phyloP scores from a whole-genome alignment of 2,113 vertebrate genomes.

The Stegostoma tigrinum region DNA sequence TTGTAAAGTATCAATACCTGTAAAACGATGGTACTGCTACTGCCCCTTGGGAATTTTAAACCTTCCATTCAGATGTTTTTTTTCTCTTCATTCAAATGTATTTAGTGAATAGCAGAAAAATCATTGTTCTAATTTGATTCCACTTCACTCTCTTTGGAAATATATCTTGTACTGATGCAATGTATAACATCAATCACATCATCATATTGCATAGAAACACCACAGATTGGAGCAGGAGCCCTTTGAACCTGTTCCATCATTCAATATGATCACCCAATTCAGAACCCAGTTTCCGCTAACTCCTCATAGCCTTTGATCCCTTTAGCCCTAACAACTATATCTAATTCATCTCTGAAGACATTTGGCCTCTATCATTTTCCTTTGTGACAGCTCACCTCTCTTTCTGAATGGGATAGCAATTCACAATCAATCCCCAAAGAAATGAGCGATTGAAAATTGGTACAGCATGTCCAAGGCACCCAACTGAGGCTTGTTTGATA shows the following conservation, averaged over 20 bases:
- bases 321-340: too few relatives aligned
- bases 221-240: too few relatives aligned
- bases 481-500: neutral
- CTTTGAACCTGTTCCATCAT: too few relatives aligned
- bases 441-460: neutral
- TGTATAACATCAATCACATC: neutral
- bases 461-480: neutral
- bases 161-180: neutral
- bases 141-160: neutral
- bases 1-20: neutral
- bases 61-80: neutral
- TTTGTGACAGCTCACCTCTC: too few relatives aligned
- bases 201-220: neutral
- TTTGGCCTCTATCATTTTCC: too few relatives aligned
- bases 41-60: neutral
- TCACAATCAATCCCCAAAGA: neutral
- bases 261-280: too few relatives aligned
- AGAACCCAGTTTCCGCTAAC: too few relatives aligned
- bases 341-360: too few relatives aligned
- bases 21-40: neutral
- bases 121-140: neutral
- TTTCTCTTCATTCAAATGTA: neutral
- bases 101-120: neutral
- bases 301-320: too few relatives aligned
- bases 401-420: neutral